phyloP scores from a whole-genome alignment of 1,140 invertebrate species.

The Cherax destructor region DNA sequence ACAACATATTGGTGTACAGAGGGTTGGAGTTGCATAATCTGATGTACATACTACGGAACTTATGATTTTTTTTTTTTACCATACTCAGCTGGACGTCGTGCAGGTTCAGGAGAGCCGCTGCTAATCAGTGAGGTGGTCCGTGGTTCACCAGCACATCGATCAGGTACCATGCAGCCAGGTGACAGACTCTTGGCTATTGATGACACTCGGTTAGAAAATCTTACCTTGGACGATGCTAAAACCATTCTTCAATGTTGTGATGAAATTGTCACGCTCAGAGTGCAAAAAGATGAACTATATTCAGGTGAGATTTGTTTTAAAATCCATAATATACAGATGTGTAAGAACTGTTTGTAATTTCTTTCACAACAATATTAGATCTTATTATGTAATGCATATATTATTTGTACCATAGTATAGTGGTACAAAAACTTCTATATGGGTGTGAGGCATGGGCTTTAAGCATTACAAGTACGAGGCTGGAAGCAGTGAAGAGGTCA shows the following conservation, averaged over 20 bases:
- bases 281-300: constrained; percentile 80
- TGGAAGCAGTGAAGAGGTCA: no score
- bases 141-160: constrained; percentile 92
- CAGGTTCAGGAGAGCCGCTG: constrained; percentile 78
- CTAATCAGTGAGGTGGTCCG: constrained; percentile 89
- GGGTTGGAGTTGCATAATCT: no score
- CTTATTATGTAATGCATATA: no score
- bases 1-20: no score
- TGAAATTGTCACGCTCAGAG: constrained; percentile 86
- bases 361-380: no score
- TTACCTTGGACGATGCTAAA: constrained; percentile 83
- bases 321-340: no score
- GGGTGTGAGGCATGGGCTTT: no score
- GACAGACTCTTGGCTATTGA: constrained; percentile 93
- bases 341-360: no score
- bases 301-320: constrained; percentile 32
- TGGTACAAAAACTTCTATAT: no score
- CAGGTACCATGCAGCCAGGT: constrained; percentile 89
- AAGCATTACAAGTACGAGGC: no score
- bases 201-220: constrained; percentile 86
- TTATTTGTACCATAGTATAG: no score
- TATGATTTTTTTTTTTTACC: constrained; percentile 70
- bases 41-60: constrained; percentile 71
- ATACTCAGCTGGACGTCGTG: constrained; percentile 73
- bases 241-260: constrained; percentile 84